A percentile compares a stretch with the other conserved stretches of the same genome.
Conservation (phyloP, 2,113 vertebrate species). For the Neolamprologus variostigma region DNA sequence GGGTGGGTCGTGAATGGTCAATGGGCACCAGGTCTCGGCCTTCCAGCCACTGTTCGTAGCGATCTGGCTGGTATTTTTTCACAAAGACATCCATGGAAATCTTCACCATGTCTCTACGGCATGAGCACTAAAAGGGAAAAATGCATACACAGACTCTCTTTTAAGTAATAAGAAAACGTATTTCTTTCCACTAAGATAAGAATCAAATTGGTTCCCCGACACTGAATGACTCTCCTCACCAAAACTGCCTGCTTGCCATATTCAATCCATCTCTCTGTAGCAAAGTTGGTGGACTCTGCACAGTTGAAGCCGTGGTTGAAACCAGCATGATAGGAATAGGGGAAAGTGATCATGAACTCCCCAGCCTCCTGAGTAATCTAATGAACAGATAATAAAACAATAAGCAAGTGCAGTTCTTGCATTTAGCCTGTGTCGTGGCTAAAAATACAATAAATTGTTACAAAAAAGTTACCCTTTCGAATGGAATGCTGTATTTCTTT, state of each 20-base stretch:
- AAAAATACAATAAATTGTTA: neutral
- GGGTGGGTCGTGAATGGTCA: slow-evolving; percentile 87
- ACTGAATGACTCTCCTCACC: slow-evolving; percentile 59
- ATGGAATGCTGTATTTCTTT: slow-evolving; percentile 96
- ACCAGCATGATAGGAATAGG: slow-evolving; percentile 93
- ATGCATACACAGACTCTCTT: neutral
- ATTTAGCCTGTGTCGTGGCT: neutral
- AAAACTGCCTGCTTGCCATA: slow-evolving; percentile 93
- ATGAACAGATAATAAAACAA: neutral
- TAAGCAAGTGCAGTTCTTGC: neutral
- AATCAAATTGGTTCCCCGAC: neutral
- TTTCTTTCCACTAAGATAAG: neutral
- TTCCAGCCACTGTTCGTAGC: slow-evolving; percentile 89
- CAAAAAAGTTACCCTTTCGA: slow-evolving; percentile 81
- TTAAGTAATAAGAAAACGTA: neutral
- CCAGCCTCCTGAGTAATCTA: slow-evolving; percentile 95
- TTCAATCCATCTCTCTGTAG: slow-evolving; percentile 94
- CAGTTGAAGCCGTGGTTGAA: slow-evolving; percentile 99
- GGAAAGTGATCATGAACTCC: slow-evolving; percentile 96
- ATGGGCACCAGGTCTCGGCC: slow-evolving; percentile 82
- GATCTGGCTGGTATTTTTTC: slow-evolving; percentile 91
- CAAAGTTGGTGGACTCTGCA: slow-evolving; percentile 97
- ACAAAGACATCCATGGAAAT: slow-evolving; percentile 99
- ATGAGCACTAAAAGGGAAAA: slow-evolving; percentile 78
- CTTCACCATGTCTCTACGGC: slow-evolving; percentile 98